Base-by-base conservation (phyloP, 2,888 invertebrate species). In the Dioctria linearis region DNA sequence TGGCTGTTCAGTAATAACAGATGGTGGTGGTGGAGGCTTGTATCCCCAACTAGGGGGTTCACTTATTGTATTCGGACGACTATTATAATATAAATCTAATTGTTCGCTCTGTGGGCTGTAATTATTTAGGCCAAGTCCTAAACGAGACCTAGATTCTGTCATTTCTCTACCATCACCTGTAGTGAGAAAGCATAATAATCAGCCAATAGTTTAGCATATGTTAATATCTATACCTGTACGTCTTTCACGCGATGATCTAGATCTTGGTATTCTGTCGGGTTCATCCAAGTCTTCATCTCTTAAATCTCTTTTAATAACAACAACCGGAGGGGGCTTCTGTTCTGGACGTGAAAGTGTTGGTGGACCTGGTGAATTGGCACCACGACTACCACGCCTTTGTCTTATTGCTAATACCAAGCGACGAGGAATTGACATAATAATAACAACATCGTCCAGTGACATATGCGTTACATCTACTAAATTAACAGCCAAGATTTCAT, bases 391-490 rank as follows among this genome's bases (percentile, higher is more conserved):
- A 89, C 95, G 94, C 84, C 94, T 91, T 87, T 96, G 96, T 85
- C 97, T 92, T 83, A 98, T 98, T 85, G 97, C 97, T 83, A 99
- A 92, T 83, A 99, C 94, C 86, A 99, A 91, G 85, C 99, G 93
- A 86, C 98, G 93, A 5, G 99, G 99, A 90, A 99, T 99, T 86
- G 98, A 98, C 97, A 99, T 98, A 86, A 99, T 97, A 86, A 99
- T 97, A 84, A 99, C 99, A 83, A 99, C 99, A 89, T 99, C 99
- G 89, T 99, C 99, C 86, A 99, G 91, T 84, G 97, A 97, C 98
- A 99, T 99, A 86, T 96, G 94, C 83, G 97, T 95, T 84, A 99
- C 99, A 88, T 98, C 98, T 84, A 99, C 99, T 87, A 98, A 91
- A 90, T 99, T 99, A 81, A 99, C 98, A 54, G 98, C 98, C 85